These are phyloP conservation scores for Chrysochloris asiatica DNA, from an alignment of 2,113 vertebrate species.

Conservation along the genomic window DNA sequence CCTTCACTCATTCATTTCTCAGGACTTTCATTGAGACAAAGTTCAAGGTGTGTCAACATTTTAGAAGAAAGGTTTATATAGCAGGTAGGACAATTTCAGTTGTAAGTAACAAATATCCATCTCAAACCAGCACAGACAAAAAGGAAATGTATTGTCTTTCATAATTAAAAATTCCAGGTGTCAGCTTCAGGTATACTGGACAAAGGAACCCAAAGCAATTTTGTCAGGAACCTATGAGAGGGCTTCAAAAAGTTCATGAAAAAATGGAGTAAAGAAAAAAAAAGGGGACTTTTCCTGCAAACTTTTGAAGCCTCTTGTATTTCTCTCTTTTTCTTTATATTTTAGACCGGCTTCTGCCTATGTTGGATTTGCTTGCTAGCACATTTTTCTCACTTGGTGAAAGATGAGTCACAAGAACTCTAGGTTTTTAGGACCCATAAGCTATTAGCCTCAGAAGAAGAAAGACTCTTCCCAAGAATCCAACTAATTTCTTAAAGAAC, in stretches of 20 bases:
- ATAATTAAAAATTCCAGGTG: constrained; percentile 2
- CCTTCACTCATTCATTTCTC: not conserved
- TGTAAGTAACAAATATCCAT: not conserved
- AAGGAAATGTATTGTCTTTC: not conserved
- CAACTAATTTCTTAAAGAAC: not conserved
- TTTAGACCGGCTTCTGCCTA: not conserved
- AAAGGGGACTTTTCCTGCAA: no score
- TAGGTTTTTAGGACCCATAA: not conserved
- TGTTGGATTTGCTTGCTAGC: not conserved
- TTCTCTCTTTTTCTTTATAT: not conserved
- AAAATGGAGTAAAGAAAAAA: no score
- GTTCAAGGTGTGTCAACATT: not conserved
- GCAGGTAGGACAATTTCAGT: not conserved
- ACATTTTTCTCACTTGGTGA: not conserved
- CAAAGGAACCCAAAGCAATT: not conserved
- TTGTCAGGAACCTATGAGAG: not conserved
- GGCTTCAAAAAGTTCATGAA: no score
- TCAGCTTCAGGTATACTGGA: not conserved
- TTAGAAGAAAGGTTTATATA: constrained; percentile 26
- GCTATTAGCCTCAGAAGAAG: not conserved
- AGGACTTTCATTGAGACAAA: not conserved
- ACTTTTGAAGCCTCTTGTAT: not conserved
- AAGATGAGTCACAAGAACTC: not conserved
- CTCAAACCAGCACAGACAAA: not conserved
- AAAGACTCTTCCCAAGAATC: not conserved